Base-by-base conservation (phyloP, 2,113 vertebrate species). In the Sinosuthora webbiana region DNA sequence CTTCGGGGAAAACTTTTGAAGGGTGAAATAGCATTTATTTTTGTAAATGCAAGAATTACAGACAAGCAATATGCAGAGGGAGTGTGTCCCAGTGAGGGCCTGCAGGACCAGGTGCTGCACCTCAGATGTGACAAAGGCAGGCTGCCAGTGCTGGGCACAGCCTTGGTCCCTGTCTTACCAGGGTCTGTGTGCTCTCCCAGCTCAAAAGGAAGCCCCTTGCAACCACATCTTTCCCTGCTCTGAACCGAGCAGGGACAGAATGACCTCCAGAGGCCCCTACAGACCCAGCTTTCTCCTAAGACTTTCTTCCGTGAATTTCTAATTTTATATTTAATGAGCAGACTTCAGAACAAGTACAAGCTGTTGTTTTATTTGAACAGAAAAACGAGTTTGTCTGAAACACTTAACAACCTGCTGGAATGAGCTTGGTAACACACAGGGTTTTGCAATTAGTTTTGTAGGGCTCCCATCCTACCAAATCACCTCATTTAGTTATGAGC, bases 401-500 rank as follows among this genome's bases (percentile, higher is more conserved):
- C 37, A 2, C 28, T 87, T 84, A 84, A 87, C 28, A 78, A 70
- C 87, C n/a, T 65, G 45, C 53, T 60, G 69, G 77, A 35, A 57
- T 70, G 69, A 81, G 55, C 59, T 45, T 65, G 37, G 28, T 83
- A 69, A 31, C 45, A 76, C 45, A 45, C 68, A 25, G 74, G 47
- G 79, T 49, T 84, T 77, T 67, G 80, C 68, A 79, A 78, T 30
- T 47, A 60, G 68, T 77, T 90, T 86, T 74, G 50, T 24, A 83
- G 39, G 41, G 42, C 31, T 76, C 41, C 52, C 49, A 57, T 12
- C 44, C 52, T 25, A 65, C 62, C 53, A 86, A 78, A 71, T 56
- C 30, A 63, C 15, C n/a, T 86, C 18, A 67, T 91, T 81, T 87
- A 97, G 95, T 98, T 73, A 97, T 96, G 6, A 15, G 13, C 89